These are phyloP conservation scores for Pseudomyrmex concolor DNA, from an alignment of 1,140 invertebrate genomes.

Conservation along the genomic window DNA sequence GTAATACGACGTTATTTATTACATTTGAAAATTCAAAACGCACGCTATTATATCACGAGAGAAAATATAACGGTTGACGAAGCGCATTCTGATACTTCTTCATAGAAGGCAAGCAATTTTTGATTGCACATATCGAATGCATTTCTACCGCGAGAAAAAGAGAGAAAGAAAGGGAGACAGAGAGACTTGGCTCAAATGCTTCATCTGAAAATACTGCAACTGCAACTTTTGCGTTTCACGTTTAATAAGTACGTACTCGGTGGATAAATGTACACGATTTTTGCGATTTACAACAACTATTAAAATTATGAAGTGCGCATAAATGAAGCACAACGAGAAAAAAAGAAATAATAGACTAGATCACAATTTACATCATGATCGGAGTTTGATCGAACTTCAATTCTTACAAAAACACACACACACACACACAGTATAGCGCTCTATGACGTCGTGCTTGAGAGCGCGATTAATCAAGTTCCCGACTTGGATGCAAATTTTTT, in stretches of 20 bases:
- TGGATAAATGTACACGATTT: conserved; percentile 48
- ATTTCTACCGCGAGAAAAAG: not conserved
- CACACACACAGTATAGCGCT: not conserved
- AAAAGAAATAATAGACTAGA: not conserved
- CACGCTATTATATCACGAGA: not conserved
- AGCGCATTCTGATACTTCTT: conserved; percentile 6
- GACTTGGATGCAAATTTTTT: conserved; percentile 7
- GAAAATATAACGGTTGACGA: not conserved
- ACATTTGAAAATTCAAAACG: not conserved
- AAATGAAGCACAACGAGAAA: not conserved
- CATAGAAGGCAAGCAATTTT: not conserved
- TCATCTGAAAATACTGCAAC: conserved; percentile 66
- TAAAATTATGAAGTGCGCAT: conserved; percentile 26
- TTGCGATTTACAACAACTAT: conserved; percentile 44
- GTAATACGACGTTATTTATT: not conserved
- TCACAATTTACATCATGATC: not conserved
- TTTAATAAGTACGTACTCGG: conserved; percentile 28
- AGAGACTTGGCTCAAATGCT: conserved; percentile 10
- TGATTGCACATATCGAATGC: not conserved
- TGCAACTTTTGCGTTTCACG: conserved; percentile 38
- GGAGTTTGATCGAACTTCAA: conserved; percentile 9
- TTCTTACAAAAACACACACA: not conserved
- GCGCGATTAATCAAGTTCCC: conserved; percentile 2
- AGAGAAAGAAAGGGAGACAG: no score
- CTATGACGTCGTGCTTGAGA: conserved; percentile 4